Conservation (phyloP, 2,113 vertebrate genomes). For the Phyllostomus discolor region DNA sequence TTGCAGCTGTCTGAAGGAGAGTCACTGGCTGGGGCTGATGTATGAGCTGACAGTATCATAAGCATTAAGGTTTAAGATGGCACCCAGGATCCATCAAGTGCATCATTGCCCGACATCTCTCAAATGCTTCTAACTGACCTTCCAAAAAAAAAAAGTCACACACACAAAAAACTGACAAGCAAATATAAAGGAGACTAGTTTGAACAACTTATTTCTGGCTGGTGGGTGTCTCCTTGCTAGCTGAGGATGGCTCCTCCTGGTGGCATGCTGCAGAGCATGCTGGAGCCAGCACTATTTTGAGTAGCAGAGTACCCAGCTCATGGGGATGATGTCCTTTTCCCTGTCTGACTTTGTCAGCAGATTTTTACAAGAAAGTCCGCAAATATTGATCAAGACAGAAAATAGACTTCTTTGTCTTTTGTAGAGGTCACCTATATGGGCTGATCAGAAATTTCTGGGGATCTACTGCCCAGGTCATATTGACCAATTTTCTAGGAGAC, state of each 20-base stretch:
- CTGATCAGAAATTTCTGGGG: not conserved
- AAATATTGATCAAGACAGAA: not conserved
- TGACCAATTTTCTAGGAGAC: not conserved
- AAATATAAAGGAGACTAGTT: not conserved
- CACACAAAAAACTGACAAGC: not conserved
- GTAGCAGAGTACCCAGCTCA: not conserved
- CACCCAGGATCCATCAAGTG: not conserved
- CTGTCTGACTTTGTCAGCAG: constrained; percentile 17
- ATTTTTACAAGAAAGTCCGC: not conserved
- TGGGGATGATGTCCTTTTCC: not conserved
- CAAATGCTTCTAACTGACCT: not conserved
- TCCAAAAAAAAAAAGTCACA: not conserved
- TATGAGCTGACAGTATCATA: not conserved
- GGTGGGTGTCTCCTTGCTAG: not conserved
- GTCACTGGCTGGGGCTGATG: not conserved
- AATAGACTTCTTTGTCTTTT: not conserved
- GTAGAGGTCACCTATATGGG: not conserved
- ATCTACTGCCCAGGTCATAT: not conserved
- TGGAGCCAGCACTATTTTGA: not conserved
- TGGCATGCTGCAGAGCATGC: not conserved
- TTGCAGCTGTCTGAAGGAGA: not conserved
- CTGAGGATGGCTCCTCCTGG: not conserved
- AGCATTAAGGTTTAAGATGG: not conserved
- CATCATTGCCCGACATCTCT: not conserved
- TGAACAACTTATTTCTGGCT: not conserved